Evolutionary conservation across 1,140 invertebrate species (phyloP).

Genomic region (Hypothenemus hampei): DNA sequence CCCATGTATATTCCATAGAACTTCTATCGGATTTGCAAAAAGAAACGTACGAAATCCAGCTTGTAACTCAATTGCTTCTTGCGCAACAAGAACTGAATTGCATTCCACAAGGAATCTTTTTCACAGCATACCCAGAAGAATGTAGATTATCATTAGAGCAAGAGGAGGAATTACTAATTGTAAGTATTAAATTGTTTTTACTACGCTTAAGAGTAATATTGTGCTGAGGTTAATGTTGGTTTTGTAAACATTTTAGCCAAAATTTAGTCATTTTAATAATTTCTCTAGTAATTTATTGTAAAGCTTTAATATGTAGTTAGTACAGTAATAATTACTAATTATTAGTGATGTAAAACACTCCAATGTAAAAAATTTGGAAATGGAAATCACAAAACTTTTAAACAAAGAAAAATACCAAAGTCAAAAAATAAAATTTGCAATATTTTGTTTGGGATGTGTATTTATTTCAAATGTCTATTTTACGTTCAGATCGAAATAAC

Average conservation of each 20-base stretch:
- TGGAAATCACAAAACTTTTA: not conserved
- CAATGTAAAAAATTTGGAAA: not conserved
- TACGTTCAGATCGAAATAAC: no score
- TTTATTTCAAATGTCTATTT: no score
- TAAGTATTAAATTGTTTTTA: constrained; percentile 6
- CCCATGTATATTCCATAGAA: constrained; percentile 10
- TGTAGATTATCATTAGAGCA: constrained; percentile 13
- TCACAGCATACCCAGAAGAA: constrained; percentile 16
- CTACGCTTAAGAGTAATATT: constrained; percentile 3
- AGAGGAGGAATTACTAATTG: no score
- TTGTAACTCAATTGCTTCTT: constrained; percentile 12
- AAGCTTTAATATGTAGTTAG: not conserved
- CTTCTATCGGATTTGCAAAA: constrained; percentile 13
- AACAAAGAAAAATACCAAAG: not conserved
- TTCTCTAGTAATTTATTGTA: not conserved
- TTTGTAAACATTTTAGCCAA: not conserved
- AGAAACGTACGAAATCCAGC: constrained; percentile 15
- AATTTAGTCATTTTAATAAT: not conserved
- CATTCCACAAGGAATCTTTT: constrained; percentile 22
- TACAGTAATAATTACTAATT: not conserved
- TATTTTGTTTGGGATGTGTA: not conserved
- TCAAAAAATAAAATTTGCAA: constrained; percentile 2
- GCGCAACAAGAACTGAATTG: constrained; percentile 5
- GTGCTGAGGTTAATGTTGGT: constrained; percentile 3
- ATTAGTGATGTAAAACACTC: no score